Conservation (phyloP, 2,113 vertebrate species). For the Orcinus orca region DNA sequence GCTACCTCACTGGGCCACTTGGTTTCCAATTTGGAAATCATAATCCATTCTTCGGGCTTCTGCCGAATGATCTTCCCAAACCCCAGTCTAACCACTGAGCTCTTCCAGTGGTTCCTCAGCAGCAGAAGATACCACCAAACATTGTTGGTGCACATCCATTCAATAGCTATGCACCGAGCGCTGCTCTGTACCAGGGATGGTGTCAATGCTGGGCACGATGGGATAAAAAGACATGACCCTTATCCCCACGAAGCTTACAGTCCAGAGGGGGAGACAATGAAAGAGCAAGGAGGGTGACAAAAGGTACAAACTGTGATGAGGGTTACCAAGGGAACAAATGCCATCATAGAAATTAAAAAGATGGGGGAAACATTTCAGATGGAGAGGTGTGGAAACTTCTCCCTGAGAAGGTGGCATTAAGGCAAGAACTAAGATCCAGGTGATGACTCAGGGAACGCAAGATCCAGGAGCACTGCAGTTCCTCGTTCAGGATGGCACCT, state of each 20-base stretch:
- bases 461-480: no score
- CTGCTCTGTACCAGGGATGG: fast-evolving
- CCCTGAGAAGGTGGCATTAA: neutral
- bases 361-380: neutral
- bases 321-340: neutral
- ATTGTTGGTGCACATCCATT: neutral
- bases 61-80: neutral
- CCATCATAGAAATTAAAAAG: neutral
- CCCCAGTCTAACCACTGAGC: neutral
- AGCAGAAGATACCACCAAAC: neutral
- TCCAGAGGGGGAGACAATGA: neutral
- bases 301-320: neutral
- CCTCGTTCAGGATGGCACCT: no score
- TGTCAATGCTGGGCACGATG: fast-evolving
- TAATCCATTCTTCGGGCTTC: neutral
- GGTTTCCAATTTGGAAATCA: neutral
- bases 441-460: neutral
- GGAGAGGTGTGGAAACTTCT: neutral
- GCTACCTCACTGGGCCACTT: neutral
- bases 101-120: neutral
- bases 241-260: neutral
- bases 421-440: neutral
- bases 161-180: fast-evolving
- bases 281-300: neutral
- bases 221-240: neutral